Evolutionary conservation across 2,888 invertebrate species (phyloP), one percentile per base, ranked within the genome.

Genomic region (Keiferia lycopersicella): DNA sequence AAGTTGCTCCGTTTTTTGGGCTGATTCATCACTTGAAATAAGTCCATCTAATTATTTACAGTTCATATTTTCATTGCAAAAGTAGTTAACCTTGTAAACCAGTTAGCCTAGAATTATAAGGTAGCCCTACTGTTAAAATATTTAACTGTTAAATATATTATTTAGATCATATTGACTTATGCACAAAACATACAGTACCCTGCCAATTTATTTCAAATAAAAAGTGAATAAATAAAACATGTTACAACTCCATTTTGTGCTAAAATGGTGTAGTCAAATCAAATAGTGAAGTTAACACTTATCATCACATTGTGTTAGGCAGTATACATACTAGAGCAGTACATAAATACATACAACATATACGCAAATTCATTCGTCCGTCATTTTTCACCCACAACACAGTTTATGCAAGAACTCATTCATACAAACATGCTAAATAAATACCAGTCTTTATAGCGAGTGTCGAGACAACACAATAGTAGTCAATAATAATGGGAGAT

Each of bases 271-370:
- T 39, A 12, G 58, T 58, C 38, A 58, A 58, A 1, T 45, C n/a
- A 61, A 51, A 30, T 26, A 14, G 30, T 48, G 51, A 56, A 26
- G 57, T 62, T 63, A 64, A 65, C 63, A 66, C 41, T 41, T 67
- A n/a, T 16, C 34, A n/a, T 16, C 34, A 34, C 34, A 34, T 57
- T 50, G 14, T 20, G 48, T 26, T 22, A 48, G 30, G 22, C 2
- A 16, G 6, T 45, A 11, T 63, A 10, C 64, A 20, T 58, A 50
- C 45, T 64, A 66, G 64, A 58, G 59, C 62, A 61, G 67, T 69
- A 69, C 60, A 68, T 68, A 68, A 63, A 69, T 69, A 69, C 62
- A 69, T 69, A 68, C 11, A 62, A 63, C n/a, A 65, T 60, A 41
- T 34, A 62, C n/a, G 10, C 38, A 38, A 51, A 10, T 50, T 57